These are phyloP conservation scores for Andrena bucephala DNA, from an alignment of 2,888 invertebrate species.

Conservation along the genomic window DNA sequence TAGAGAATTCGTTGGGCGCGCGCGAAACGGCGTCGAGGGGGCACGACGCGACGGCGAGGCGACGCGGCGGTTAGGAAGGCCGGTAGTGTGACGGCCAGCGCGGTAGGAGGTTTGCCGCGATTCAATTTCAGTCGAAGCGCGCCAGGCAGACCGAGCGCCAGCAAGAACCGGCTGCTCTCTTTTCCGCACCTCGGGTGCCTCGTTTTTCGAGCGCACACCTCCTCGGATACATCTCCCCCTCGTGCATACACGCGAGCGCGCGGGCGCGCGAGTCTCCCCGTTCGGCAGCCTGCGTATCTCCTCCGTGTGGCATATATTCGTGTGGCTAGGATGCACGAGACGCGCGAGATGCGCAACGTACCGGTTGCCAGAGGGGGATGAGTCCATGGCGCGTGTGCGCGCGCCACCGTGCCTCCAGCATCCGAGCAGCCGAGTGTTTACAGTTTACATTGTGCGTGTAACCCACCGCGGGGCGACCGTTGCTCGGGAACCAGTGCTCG, in stretches of 20 bases:
- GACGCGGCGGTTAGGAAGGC: conserved; percentile 63
- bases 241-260: not conserved
- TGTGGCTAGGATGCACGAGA: conserved; percentile 24
- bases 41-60: conserved; percentile 29
- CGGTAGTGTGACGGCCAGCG: conserved; percentile 60
- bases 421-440: conserved; percentile 61
- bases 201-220: conserved; percentile 46
- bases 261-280: not conserved
- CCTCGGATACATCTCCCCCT: conserved; percentile 21
- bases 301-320: not conserved
- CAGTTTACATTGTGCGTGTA: conserved; percentile 58
- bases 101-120: conserved; percentile 74
- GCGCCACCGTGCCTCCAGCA: conserved; percentile 50
- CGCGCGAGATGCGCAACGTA: not conserved
- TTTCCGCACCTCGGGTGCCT: conserved; percentile 58
- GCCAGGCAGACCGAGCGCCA: conserved; percentile 78
- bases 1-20: not conserved
- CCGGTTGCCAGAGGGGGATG: conserved; percentile 28
- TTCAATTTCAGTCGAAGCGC: conserved; percentile 82
- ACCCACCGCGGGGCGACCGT: conserved; percentile 31
- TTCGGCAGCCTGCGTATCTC: too few species aligned
- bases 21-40: conserved; percentile 20
- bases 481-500: conserved; percentile 28
- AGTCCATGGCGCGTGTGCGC: conserved; percentile 31
- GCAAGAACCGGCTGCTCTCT: conserved; percentile 60